A percentile compares a stretch with the other conserved stretches of the same genome.
Conservation (phyloP, 2,113 vertebrate genomes). For the Actinemys pallida region DNA sequence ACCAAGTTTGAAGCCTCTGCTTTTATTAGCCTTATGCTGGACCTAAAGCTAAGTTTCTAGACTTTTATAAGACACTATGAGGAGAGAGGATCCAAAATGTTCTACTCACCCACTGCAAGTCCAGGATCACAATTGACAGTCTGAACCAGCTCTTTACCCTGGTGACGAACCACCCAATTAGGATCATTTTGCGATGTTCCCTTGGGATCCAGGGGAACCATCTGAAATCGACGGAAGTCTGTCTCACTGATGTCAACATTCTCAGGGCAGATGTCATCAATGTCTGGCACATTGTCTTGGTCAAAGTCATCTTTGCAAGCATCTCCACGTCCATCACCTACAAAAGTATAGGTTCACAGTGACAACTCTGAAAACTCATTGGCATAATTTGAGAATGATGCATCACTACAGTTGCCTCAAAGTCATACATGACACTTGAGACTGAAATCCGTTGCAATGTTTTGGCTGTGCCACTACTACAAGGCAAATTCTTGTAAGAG, state of each 20-base stretch:
- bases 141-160: conserved; percentile 98
- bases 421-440: not conserved
- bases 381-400: not conserved
- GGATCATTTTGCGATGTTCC: conserved; percentile 98
- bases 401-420: not conserved
- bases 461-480: not conserved
- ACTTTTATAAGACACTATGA: not conserved
- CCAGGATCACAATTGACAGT: conserved; percentile 99
- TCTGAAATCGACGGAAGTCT: conserved; percentile 98
- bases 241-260: conserved; percentile 96
- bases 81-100: not conserved
- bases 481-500: not conserved
- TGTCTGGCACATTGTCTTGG: conserved; percentile 91
- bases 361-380: not conserved
- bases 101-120: conserved; percentile 92
- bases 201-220: conserved; percentile 98
- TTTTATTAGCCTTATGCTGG: not conserved
- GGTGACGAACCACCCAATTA: conserved; percentile 98
- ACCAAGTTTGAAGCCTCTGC: not conserved
- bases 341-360: not conserved
- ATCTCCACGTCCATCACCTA: conserved; percentile 96
- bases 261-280: conserved; percentile 96
- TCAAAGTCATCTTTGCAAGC: conserved; percentile 97
- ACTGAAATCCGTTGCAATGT: not conserved
- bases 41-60: not conserved